phyloP scores from a whole-genome alignment of 2,888 invertebrate species.

The Tenthredo amoena region DNA sequence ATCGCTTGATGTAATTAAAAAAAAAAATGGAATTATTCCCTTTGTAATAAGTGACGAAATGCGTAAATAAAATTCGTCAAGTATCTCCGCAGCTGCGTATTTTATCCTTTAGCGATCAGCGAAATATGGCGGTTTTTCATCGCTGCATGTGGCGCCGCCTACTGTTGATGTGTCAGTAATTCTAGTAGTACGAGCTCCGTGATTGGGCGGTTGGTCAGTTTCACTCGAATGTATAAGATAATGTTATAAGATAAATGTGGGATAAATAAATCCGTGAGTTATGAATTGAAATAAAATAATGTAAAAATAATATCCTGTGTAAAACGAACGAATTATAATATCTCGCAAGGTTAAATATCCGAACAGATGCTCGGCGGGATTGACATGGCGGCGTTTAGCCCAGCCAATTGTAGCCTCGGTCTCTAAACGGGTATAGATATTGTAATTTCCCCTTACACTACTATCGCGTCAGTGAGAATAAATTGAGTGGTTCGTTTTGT shows the following conservation, averaged over 20 bases:
- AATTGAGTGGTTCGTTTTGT: conserved; percentile 83
- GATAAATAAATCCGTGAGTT: conserved; percentile 12
- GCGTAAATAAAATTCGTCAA: neutral
- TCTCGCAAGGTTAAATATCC: neutral
- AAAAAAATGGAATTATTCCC: neutral
- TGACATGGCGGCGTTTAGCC: conserved; percentile 85
- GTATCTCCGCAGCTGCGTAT: neutral
- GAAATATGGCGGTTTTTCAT: conserved; percentile 67
- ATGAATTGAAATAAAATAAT: neutral
- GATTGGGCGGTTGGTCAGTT: conserved; percentile 69
- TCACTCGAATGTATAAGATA: conserved; percentile 50
- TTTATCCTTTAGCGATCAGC: neutral
- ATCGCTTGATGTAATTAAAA: neutral
- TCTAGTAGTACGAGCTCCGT: conserved; percentile 62
- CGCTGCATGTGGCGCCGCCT: conserved; percentile 72
- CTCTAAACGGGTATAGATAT: conserved; percentile 81
- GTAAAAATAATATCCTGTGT: neutral
- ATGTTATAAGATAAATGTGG: conserved; percentile 12
- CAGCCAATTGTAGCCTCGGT: conserved; percentile 87
- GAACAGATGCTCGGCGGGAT: conserved; percentile 75
- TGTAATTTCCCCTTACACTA: conserved; percentile 82
- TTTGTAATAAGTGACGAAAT: neutral
- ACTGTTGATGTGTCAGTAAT: conserved; percentile 66
- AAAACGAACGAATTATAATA: neutral
- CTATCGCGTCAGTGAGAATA: conserved; percentile 83